Base-by-base conservation (phyloP, 2,797 vertebrate species). In the Lycodopsis pacificus region DNA sequence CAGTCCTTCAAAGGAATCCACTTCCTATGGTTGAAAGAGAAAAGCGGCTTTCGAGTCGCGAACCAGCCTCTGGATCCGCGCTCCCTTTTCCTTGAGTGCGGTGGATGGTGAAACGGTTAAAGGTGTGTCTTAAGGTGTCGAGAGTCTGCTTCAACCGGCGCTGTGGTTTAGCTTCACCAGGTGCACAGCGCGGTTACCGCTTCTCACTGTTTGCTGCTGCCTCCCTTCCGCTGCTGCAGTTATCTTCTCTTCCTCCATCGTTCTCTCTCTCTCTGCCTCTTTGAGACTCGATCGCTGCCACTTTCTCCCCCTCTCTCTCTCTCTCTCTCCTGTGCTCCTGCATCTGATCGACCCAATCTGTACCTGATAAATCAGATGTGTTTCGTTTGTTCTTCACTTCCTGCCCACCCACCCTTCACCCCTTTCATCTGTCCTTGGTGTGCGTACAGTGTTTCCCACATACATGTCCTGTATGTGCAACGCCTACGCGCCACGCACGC, bases 191-290 rank as follows among this genome's bases (percentile, higher is more conserved):
- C 86, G 94, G 96, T 96, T 96, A 95, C 90, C 58, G 76, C 91
- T 93, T 82, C 93, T 93, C 93, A 95, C 92, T 96, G 96, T 96
- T 96, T 96, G 96, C 95, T 94, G 95, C 95, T 92, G 82, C 92
- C 95, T 96, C 95, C 93, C 91, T 94, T 94, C 94, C 91, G 94
- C 93, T 92, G 89, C 83, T 81, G 81, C 84, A 66, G 44, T 86
- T 90, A 92, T 76, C 80, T 69, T 67, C 86, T 86, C 67, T 81
- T 80, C 77, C 82, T 80, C 73, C 83, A 80, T 71, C 79, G 53
- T 72, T 68, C 64, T 83, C 38, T 74, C 67, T 5, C 36, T 70
- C 57, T 66, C 63, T 80, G 22, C 40, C 40, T 13, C 40, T 42
- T 42, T 13, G 13, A 15, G 6, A 19, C 40, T 76, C 36, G 7